Conservation (phyloP, 2,797 vertebrate species). For the Oceanodroma leucorhoa region DNA sequence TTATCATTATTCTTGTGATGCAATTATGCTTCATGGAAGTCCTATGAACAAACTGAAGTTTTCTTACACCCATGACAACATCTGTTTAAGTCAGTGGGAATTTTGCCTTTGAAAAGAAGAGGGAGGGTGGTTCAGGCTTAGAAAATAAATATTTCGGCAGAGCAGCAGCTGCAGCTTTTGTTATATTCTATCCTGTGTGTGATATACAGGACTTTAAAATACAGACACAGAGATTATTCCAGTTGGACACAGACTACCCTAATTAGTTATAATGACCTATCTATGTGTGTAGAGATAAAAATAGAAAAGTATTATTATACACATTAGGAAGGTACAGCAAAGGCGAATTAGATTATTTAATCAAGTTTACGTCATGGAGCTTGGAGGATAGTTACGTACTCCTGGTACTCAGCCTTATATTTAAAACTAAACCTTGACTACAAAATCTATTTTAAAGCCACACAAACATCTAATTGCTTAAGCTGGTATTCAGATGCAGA, state of each 20-base stretch:
- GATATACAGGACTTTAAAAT: background rate
- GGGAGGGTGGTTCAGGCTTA: accelerated
- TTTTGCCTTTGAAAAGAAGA: background rate
- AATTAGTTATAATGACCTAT: background rate
- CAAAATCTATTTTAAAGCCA: background rate
- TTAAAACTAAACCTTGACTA: background rate
- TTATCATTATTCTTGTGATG: background rate
- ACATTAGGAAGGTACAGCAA: background rate
- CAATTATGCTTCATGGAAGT: background rate
- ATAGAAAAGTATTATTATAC: background rate
- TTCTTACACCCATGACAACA: background rate
- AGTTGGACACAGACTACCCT: background rate
- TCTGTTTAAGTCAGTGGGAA: background rate
- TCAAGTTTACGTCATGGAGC: background rate
- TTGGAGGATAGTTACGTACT: background rate
- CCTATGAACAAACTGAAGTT: background rate
- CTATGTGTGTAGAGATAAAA: background rate
- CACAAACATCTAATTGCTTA: background rate
- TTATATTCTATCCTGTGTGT: background rate
- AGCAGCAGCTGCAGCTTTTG: background rate
- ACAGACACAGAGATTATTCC: background rate
- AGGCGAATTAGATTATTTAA: background rate
- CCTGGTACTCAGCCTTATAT: background rate
- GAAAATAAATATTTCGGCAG: background rate
- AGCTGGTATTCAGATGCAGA: background rate